Evolutionary conservation across 2,113 vertebrate species (phyloP).

Genomic region (Puffinus mauretanicus): DNA sequence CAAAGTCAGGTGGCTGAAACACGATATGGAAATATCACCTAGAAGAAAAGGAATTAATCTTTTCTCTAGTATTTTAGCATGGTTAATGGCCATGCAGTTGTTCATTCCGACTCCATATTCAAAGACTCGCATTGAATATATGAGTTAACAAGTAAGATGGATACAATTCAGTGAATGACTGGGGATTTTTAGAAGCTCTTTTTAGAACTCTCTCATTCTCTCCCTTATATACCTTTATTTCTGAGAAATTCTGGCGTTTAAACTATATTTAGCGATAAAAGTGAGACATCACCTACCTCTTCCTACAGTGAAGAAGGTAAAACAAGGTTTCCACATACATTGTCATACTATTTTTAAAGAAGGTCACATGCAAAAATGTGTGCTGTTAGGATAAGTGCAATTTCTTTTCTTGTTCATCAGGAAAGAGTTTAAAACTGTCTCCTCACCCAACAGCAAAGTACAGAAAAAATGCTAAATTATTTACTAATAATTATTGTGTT

Average conservation of each 20-base stretch:
- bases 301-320: background rate
- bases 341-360: background rate
- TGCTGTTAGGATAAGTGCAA: background rate
- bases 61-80: background rate
- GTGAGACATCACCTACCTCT: background rate
- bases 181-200: background rate
- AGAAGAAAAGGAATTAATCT: background rate
- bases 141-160: background rate
- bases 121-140: background rate
- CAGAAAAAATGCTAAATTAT: background rate
- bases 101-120: background rate
- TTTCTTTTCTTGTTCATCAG: background rate
- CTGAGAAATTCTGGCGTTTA: background rate
- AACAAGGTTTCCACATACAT: background rate
- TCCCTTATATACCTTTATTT: background rate
- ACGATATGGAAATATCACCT: background rate
- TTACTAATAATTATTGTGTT: slow-evolving; percentile 25
- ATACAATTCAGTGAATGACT: background rate
- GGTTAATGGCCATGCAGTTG: background rate
- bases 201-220: background rate
- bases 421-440: background rate
- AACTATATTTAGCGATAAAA: background rate
- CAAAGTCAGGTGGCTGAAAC: background rate
- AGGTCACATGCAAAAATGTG: background rate
- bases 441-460: background rate